A percentile compares a stretch with the other conserved stretches of the same genome.
phyloP scores from a whole-genome alignment of 1,140 invertebrate species.

The Heliconius eleuchia region DNA sequence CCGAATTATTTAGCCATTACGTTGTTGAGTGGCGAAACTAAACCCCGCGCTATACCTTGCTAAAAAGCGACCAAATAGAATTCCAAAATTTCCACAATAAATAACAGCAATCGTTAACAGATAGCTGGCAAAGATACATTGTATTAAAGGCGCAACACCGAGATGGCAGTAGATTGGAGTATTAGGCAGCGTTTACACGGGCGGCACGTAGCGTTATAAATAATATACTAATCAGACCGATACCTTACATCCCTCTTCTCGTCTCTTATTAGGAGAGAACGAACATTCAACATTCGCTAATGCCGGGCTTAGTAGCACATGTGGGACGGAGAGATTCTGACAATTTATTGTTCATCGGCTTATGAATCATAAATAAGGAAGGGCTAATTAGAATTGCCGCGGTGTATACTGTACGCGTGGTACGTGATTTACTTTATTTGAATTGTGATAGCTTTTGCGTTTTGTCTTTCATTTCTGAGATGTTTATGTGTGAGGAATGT shows the following conservation, averaged over 20 bases:
- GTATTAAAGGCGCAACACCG: not conserved
- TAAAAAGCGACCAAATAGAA: not conserved
- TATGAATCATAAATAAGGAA: conserved; percentile 80
- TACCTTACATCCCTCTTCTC: conserved; percentile 72
- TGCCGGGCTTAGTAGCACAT: conserved; percentile 76
- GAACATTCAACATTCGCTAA: conserved; percentile 80
- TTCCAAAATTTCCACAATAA: not conserved
- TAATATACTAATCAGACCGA: conserved; percentile 80
- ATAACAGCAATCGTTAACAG: not conserved
- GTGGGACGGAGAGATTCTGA: conserved; percentile 76
- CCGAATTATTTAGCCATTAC: too few species aligned
- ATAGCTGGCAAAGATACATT: not conserved
- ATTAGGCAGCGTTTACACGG: conserved; percentile 77
- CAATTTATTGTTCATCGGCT: conserved; percentile 79
- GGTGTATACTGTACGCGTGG: conserved; percentile 10
- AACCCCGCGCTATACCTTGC: too few species aligned
- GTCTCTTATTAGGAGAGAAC: conserved; percentile 76
- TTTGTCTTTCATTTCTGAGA: not conserved
- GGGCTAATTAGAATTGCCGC: conserved; percentile 71
- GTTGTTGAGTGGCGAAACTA: too few species aligned
- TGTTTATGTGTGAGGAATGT: too few species aligned
- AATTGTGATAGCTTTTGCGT: not conserved
- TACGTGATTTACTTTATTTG: conserved; percentile 28
- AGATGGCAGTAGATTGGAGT: conserved; percentile 52
- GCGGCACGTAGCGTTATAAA: conserved; percentile 79